These are phyloP conservation scores for Clarias magur DNA, from an alignment of 2,113 vertebrate species.

Conservation along the genomic window DNA sequence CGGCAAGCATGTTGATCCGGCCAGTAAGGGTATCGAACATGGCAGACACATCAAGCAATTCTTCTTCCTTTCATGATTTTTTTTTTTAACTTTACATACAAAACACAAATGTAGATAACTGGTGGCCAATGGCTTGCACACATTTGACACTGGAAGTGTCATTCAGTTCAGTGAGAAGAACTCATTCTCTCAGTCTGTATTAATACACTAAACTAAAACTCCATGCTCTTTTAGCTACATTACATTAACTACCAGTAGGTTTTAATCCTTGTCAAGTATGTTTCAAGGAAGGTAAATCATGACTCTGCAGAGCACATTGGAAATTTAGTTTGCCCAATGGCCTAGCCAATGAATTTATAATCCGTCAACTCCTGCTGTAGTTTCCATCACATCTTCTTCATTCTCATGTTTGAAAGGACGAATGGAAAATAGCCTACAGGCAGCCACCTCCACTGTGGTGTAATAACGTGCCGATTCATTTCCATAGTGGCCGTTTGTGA, in stretches of 20 bases:
- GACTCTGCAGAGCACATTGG: no score
- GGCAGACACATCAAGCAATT: no score
- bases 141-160: background rate
- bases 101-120: background rate
- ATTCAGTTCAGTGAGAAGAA: background rate
- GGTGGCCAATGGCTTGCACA: background rate
- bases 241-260: background rate
- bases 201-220: background rate
- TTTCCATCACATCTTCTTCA: background rate
- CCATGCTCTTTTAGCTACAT: background rate
- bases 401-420: background rate
- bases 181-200: background rate
- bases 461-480: background rate
- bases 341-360: background rate
- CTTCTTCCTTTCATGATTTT: no score
- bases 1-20: no score
- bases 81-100: no score
- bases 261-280: background rate
- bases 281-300: background rate
- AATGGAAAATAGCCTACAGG: background rate
- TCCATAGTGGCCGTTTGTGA: background rate
- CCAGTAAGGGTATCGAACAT: no score
- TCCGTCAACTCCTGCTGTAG: background rate
- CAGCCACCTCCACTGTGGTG: background rate
- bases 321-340: background rate